Percentiles rank a stretch among this genome's conserved stretches.
Evolutionary conservation across 2,113 vertebrate genomes (phyloP).

Genomic region (Pangasianodon gigas): DNA sequence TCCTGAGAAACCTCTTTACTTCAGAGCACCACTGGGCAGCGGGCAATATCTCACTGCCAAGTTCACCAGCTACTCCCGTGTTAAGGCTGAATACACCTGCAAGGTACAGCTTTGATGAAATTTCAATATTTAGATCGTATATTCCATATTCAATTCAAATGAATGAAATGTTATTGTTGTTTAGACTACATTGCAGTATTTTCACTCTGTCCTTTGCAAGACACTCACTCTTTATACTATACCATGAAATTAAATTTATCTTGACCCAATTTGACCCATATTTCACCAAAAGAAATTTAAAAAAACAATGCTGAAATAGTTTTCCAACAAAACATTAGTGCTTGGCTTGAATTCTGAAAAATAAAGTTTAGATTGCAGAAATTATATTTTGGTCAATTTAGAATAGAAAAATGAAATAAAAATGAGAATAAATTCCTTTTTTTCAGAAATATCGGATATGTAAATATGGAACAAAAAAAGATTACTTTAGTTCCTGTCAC

Average conservation of each 20-base stretch:
- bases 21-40: conserved; percentile 76
- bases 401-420: not conserved
- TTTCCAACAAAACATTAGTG: not conserved
- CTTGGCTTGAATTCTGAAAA: not conserved
- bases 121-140: not conserved
- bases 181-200: not conserved
- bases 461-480: not conserved
- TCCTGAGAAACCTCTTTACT: conserved; percentile 76
- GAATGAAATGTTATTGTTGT: not conserved
- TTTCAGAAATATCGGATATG: not conserved
- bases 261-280: not conserved
- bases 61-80: conserved; percentile 78
- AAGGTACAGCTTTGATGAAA: conserved; percentile 69
- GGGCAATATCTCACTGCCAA: conserved; percentile 72
- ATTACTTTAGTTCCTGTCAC: not conserved
- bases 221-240: not conserved
- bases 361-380: not conserved
- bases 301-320: not conserved
- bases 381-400: not conserved
- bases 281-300: not conserved
- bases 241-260: not conserved
- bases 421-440: not conserved
- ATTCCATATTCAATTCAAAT: not conserved
- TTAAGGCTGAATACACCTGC: conserved; percentile 77
- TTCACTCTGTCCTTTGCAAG: not conserved